Base-by-base conservation (phyloP, 1,140 invertebrate species). In the Marisa cornuarietis region DNA sequence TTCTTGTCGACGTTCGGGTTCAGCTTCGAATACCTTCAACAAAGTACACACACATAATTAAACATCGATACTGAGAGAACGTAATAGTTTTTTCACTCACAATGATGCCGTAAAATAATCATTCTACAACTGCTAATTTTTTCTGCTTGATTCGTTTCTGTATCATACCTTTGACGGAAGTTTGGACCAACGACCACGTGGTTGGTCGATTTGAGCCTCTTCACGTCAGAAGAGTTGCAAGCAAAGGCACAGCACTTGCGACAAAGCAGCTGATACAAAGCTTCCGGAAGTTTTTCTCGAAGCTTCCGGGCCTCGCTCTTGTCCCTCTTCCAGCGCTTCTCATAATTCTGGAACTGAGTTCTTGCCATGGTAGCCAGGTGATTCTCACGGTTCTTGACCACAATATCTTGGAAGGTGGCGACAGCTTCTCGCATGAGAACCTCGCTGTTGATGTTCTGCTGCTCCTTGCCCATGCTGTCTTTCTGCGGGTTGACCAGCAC, bases 361-460 rank as follows among this genome's bases (percentile, higher is more conserved):
- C 42, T n/a, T 18, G 51, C 22, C 58, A 87, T 81, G 13, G 72
- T 62, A 16, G 83, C 20, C 8, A 31, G 22, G 71, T 84, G 84
- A 8, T 54, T n/a, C 16, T 61, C 26, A 31, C 18, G 49, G 65
- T 79, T 52, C n/a, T 54, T 10, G 16, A 69, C 62, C 31, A 69
- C 76, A n/a, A 73, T 42, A 26, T 66, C 42, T 54, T 83, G 80
- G 31, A 86, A 75, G 9, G 71, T 52, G 0, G 26, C 22, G 4
- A 88, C 84, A 4, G 87, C 87, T 69, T 85, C 77, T 16, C 82
- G 81, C 87, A 88, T 87, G 81, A 87, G 83, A 16, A 69, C 22
- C 79, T 88, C 87, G 42, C 86, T 74, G 54, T 85, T 82, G 16
- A 84, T 75, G 75, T 88, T 88, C 26, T 84, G 51, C 71, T 85